A percentile compares a stretch with the other conserved stretches of the same genome.
phyloP scores from a whole-genome alignment of 30 jellyfish, hydroid and myxozoan genomes.

The Chrysaora quinquecirrha region DNA sequence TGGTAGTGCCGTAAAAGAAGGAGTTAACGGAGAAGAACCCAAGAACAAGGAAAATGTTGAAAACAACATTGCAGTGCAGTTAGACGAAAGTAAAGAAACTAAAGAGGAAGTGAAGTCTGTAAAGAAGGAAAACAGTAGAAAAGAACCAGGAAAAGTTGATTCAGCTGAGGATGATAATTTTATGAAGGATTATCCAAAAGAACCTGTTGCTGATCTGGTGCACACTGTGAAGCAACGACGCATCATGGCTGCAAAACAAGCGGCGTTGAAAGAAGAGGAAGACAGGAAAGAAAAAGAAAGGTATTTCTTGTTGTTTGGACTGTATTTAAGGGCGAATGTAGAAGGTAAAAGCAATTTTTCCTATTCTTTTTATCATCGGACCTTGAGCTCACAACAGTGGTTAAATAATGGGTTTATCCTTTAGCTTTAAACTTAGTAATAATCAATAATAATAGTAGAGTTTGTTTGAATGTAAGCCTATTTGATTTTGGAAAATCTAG shows the following conservation, averaged over 20 bases:
- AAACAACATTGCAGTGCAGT: too few relatives aligned
- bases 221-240: constrained; percentile 75
- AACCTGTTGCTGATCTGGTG: constrained; percentile 66
- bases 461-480: too few relatives aligned
- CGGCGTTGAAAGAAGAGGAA: constrained; percentile 67
- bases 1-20: neutral
- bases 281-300: constrained; percentile 77
- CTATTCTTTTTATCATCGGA: too few relatives aligned
- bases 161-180: constrained; percentile 22
- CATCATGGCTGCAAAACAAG: constrained; percentile 70
- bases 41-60: too few relatives aligned
- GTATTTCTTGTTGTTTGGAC: constrained; percentile 16
- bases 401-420: too few relatives aligned
- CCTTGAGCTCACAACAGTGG: too few relatives aligned
- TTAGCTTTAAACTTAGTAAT: too few relatives aligned
- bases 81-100: too few relatives aligned
- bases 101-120: constrained; percentile 10
- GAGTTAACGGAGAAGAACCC: too few relatives aligned
- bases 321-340: neutral
- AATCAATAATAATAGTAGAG: too few relatives aligned
- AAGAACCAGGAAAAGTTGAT: neutral
- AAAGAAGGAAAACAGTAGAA: neutral
- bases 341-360: too few relatives aligned
- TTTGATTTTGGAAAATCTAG: too few relatives aligned
- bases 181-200: constrained; percentile 62